A percentile compares a stretch with the other conserved stretches of the same genome.
These are phyloP conservation scores for Troides aeacus DNA, from an alignment of 2,888 invertebrate genomes.

Conservation along the genomic window DNA sequence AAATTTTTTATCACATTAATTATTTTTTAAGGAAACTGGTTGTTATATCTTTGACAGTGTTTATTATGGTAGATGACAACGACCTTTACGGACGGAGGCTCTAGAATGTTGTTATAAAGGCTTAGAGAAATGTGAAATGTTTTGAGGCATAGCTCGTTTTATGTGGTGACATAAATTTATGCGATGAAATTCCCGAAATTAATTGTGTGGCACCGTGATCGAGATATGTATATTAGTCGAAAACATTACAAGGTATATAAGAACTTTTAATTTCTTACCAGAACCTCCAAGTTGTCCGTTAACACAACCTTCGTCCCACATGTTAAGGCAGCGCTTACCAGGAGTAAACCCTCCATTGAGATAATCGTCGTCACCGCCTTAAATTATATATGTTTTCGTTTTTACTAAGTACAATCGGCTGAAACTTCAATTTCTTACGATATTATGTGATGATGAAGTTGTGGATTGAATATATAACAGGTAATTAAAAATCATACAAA, in stretches of 20 bases:
- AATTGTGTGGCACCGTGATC: not conserved
- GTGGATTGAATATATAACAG: too few species aligned
- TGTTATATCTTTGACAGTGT: too few species aligned
- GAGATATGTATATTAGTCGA: not conserved
- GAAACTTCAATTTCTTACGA: not conserved
- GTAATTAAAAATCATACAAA: too few species aligned
- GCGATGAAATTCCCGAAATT: not conserved
- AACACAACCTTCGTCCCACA: conserved; percentile 78
- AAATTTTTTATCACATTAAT: too few species aligned
- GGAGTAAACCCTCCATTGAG: conserved; percentile 59
- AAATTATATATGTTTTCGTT: not conserved
- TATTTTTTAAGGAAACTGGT: too few species aligned
- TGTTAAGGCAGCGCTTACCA: conserved; percentile 70
- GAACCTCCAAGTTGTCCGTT: conserved; percentile 65
- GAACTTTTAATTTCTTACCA: conserved; percentile 47
- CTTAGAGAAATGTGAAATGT: too few species aligned
- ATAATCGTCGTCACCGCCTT: conserved; percentile 14
- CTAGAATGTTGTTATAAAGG: too few species aligned
- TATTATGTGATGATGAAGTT: not conserved
- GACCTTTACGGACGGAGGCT: too few species aligned
- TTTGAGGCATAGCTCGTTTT: too few species aligned
- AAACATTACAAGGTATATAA: not conserved
- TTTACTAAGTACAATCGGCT: not conserved
- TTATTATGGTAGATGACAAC: too few species aligned
- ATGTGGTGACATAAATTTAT: not conserved